Percentiles rank a stretch among this genome's conserved stretches.
Evolutionary conservation across 2,797 vertebrate species (phyloP).

Genomic region (Gephyroberyx darwinii): DNA sequence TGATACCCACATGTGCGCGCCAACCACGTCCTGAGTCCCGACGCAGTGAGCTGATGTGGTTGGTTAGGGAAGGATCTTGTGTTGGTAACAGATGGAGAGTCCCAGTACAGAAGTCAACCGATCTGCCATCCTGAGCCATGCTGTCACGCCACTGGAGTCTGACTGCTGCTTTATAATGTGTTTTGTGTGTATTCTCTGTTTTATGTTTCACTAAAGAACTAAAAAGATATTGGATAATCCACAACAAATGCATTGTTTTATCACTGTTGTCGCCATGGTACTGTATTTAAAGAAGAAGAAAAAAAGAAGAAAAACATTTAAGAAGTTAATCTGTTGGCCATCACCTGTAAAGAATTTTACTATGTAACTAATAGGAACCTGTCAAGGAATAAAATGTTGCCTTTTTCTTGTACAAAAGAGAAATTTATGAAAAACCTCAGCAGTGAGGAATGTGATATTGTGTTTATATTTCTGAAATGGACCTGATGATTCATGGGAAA

Average conservation of each 20-base stretch:
- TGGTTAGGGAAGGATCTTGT: slow-evolving; percentile 26
- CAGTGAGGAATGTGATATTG: slow-evolving; percentile 94
- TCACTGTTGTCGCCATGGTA: slow-evolving; percentile 96
- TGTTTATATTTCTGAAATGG: slow-evolving; percentile 98
- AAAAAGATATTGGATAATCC: slow-evolving; percentile 76
- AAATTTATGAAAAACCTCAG: slow-evolving; percentile 97
- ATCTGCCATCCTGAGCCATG: slow-evolving; percentile 98
- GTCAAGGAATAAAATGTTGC: slow-evolving; percentile 92
- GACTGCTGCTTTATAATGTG: slow-evolving; percentile 90
- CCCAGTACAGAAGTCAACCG: slow-evolving; percentile 74
- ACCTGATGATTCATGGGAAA: slow-evolving; percentile 92
- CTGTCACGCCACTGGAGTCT: slow-evolving; percentile 89
- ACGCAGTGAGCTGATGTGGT: slow-evolving; percentile 60
- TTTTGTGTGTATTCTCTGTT: slow-evolving; percentile 85
- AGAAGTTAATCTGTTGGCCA: slow-evolving; percentile 84
- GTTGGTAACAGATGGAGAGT: slow-evolving; percentile 61
- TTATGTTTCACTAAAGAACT: slow-evolving; percentile 86
- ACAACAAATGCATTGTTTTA: slow-evolving; percentile 87
- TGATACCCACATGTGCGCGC: slow-evolving; percentile 42
- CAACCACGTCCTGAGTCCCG: slow-evolving; percentile 56
- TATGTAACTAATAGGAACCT: slow-evolving; percentile 94
- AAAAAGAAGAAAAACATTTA: slow-evolving; percentile 50
- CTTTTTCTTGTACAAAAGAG: slow-evolving; percentile 99
- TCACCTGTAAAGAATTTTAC: slow-evolving; percentile 93
- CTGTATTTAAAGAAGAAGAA: slow-evolving; percentile 87